phyloP scores from a whole-genome alignment of 2,888 invertebrate genomes.

The Malachius bipustulatus region DNA sequence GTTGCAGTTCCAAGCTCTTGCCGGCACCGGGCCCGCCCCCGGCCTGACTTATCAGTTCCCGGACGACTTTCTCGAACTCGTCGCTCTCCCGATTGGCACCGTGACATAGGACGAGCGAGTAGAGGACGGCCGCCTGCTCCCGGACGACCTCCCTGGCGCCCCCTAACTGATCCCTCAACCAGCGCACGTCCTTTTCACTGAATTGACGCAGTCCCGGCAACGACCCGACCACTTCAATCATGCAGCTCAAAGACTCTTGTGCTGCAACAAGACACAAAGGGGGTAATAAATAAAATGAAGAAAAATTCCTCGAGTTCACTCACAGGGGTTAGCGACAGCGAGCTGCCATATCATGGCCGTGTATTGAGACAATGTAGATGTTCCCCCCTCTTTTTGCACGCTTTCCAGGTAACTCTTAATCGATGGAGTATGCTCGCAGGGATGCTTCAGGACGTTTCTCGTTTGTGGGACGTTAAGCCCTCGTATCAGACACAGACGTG shows the following conservation, averaged over 20 bases:
- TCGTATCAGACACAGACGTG: conserved; percentile 65
- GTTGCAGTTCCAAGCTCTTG: conserved; percentile 62
- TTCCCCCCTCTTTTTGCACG: conserved; percentile 31
- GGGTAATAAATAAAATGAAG: too few relatives aligned
- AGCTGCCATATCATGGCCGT: conserved; percentile 53
- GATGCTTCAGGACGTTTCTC: conserved; percentile 45
- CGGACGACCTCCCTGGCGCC: conserved; percentile 68
- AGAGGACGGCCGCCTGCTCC: conserved; percentile 60
- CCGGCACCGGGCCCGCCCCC: too few relatives aligned
- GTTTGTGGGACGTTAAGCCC: conserved; percentile 45
- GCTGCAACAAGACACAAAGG: conserved; percentile 35
- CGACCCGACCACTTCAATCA: conserved; percentile 76
- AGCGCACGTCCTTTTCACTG: conserved; percentile 50
- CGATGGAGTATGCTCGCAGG: conserved; percentile 51
- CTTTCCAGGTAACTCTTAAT: conserved; percentile 38
- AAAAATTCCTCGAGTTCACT: background rate
- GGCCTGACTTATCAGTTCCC: conserved; percentile 43
- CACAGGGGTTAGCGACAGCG: conserved; percentile 47
- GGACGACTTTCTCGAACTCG: conserved; percentile 44
- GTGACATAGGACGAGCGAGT: conserved; percentile 50
- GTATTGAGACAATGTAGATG: conserved; percentile 51
- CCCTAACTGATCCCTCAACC: conserved; percentile 49
- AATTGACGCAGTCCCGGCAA: conserved; percentile 57
- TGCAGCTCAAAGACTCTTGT: conserved; percentile 55
- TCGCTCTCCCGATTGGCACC: conserved; percentile 39